Evolutionary conservation across 2,888 invertebrate genomes (phyloP), one percentile per base, ranked within the genome.

Genomic region (Polydesmus complanatus): DNA sequence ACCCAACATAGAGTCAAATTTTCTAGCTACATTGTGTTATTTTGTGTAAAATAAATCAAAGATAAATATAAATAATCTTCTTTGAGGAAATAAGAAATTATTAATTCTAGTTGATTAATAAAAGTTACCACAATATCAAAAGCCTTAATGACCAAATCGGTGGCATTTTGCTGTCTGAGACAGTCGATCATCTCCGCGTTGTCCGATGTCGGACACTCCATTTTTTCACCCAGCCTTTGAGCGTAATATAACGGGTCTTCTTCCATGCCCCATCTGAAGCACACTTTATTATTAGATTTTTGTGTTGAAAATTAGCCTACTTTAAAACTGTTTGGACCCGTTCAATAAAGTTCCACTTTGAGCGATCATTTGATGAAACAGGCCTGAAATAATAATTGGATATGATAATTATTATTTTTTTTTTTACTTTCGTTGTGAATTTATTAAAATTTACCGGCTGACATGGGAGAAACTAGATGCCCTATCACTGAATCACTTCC

Each of bases 281-380:
- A 37, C 5, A 8, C 37, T n/a, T n/a, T n/a, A n/a, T n/a, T n/a
- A n/a, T n/a, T n/a, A n/a, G n/a, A n/a, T n/a, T n/a, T n/a, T n/a
- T n/a, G n/a, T n/a, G n/a, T n/a, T n/a, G n/a, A n/a, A n/a, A n/a
- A n/a, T n/a, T n/a, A n/a, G n/a, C n/a, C n/a, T n/a, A n/a, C n/a
- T 37, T 8, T 8, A 8, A 37, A 37, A 5, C 14, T 37, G 37
- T 14, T 37, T 8, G 8, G 5, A 37, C 37, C 14, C 37, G 14
- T 14, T 18, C 53, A 53, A n/a, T n/a, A n/a, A n/a, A 53, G 53
- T 11, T 3, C 53, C 53, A 53, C 53, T 53, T 53, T 53, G 53
- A 3, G 25, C 11, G 23, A 53, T 22, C 2, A 25, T 25, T 11
- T 25, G 23, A 3, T 53, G 53, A 53, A 53, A 53, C 25, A 53